Conservation (phyloP, 2,113 vertebrate species). For the Pollimyrus isidori region DNA sequence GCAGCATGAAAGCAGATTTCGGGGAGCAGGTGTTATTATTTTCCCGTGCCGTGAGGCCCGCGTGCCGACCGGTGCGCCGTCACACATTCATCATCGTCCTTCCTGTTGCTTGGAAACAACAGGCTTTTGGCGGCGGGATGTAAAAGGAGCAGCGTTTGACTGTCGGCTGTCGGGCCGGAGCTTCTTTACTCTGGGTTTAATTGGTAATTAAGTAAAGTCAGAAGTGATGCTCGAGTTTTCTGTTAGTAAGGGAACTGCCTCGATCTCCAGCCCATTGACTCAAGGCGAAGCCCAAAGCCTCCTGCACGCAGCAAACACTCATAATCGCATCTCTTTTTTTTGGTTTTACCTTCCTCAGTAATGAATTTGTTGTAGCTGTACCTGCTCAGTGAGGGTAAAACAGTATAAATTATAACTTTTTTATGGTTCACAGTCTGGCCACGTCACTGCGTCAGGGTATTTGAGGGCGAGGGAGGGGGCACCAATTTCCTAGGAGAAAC, state of each 20-base stretch:
- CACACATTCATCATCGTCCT: neutral
- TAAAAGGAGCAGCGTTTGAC: neutral
- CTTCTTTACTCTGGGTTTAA: neutral
- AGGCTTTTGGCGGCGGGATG: neutral
- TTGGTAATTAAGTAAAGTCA: neutral
- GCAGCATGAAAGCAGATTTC: neutral
- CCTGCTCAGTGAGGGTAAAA: neutral
- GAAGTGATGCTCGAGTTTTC: neutral
- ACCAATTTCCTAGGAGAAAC: neutral
- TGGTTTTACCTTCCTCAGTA: neutral
- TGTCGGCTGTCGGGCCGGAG: neutral
- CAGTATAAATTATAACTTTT: neutral
- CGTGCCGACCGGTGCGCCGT: neutral
- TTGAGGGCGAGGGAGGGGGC: neutral
- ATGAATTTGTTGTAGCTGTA: neutral
- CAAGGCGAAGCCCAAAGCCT: neutral
- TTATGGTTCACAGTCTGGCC: neutral
- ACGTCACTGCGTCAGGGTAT: neutral
- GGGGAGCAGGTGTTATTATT: neutral
- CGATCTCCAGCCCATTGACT: neutral
- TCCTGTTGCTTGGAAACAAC: constrained; percentile 19
- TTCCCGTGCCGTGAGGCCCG: neutral
- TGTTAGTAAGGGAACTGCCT: neutral
- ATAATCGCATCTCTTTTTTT: neutral
- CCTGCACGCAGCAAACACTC: neutral